Percentiles rank a stretch among this genome's conserved stretches.
Evolutionary conservation across 1,140 invertebrate species (phyloP).

Genomic region (Helicoverpa zea): DNA sequence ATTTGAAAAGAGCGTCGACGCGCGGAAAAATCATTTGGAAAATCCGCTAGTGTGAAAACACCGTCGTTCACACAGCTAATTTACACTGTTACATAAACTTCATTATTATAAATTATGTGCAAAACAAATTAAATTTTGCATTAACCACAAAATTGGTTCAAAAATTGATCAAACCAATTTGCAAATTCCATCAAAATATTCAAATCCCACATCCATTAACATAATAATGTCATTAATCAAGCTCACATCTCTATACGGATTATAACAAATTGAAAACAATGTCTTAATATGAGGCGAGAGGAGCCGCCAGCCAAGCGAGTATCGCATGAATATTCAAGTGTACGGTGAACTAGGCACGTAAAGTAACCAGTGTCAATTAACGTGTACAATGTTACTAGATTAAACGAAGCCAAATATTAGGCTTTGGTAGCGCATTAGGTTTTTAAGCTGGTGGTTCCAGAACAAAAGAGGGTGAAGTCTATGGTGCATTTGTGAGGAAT

Average conservation of each 20-base stretch:
- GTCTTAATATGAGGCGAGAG: background rate
- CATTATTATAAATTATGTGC: background rate
- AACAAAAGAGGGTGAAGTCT: background rate
- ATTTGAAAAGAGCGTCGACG: too few species aligned
- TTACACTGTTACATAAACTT: too few species aligned
- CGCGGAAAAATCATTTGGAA: too few species aligned
- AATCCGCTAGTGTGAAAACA: too few species aligned
- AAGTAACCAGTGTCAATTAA: slow-evolving; percentile 52
- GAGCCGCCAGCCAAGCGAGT: slow-evolving; percentile 10
- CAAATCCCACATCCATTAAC: background rate
- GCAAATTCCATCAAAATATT: slow-evolving; percentile 15
- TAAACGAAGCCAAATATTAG: slow-evolving; percentile 20
- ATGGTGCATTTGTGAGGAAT: too few species aligned
- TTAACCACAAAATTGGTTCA: background rate
- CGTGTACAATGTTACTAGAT: slow-evolving; percentile 26
- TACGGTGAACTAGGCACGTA: slow-evolving; percentile 13
- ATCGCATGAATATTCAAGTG: slow-evolving; percentile 70
- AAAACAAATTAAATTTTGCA: background rate
- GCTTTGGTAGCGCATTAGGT: background rate
- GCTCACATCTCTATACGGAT: slow-evolving; percentile 15
- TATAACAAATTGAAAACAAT: slow-evolving; percentile 46
- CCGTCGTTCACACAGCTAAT: too few species aligned
- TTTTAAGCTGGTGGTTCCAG: background rate
- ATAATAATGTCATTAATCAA: slow-evolving; percentile 12
- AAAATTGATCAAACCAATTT: background rate